Percentiles rank a stretch among this genome's conserved stretches.
These are phyloP conservation scores for Samia ricini DNA, from an alignment of 1,140 invertebrate genomes.

Conservation along the genomic window DNA sequence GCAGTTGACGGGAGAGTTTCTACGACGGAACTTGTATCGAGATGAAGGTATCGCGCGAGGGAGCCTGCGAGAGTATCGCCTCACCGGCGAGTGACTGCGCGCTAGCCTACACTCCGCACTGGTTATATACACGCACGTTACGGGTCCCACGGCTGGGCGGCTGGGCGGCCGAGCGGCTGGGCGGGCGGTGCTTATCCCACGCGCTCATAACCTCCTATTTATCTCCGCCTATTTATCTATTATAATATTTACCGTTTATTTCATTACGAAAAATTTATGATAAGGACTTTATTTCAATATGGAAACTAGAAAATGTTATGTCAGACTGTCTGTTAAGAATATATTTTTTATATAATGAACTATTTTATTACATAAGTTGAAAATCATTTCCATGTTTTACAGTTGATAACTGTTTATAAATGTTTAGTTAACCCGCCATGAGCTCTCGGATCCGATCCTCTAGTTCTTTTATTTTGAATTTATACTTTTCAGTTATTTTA, in stretches of 20 bases:
- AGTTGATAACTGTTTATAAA: too few species aligned
- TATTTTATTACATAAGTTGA: too few species aligned
- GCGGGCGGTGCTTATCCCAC: neutral
- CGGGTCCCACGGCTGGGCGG: neutral
- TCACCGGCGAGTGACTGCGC: neutral
- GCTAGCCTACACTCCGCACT: neutral
- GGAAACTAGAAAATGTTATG: neutral
- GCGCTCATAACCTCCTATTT: neutral
- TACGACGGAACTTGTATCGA: neutral
- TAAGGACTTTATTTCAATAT: neutral
- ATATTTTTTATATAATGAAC: neutral
- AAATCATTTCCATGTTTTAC: too few species aligned
- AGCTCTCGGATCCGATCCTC: too few species aligned
- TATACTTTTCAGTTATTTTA: too few species aligned
- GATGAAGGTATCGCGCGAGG: too few species aligned
- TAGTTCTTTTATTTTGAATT: too few species aligned
- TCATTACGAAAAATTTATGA: neutral
- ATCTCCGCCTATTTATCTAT: neutral
- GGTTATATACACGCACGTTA: neutral
- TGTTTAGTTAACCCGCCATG: too few species aligned
- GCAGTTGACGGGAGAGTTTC: neutral
- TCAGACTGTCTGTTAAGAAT: neutral
- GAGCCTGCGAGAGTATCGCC: neutral
- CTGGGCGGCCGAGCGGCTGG: too few species aligned
- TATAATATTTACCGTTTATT: neutral